Conservation (phyloP, 2,113 vertebrate species). For the Gallinago undulata region DNA sequence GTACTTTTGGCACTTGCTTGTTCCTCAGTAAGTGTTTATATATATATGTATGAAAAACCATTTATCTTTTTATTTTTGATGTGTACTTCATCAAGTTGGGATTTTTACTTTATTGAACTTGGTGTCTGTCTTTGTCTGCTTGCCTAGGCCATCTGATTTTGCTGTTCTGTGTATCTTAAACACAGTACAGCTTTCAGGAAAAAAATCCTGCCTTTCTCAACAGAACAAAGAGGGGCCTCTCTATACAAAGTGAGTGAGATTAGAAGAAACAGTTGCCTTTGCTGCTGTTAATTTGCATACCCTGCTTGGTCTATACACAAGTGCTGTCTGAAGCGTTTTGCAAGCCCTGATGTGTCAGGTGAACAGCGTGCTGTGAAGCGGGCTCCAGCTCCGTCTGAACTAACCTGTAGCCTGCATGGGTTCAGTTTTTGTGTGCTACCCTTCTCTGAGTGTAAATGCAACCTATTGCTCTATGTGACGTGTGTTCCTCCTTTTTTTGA, state of each 20-base stretch:
- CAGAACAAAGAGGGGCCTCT: conserved; percentile 36
- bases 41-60: neutral
- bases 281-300: conserved; percentile 16
- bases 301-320: neutral
- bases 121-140: neutral
- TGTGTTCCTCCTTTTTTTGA: neutral
- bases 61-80: neutral
- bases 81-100: neutral
- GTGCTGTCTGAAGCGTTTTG: neutral
- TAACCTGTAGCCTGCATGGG: fast-evolving
- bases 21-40: neutral
- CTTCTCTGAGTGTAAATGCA: neutral
- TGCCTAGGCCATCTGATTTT: conserved; percentile 19
- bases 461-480: neutral
- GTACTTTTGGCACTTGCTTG: neutral
- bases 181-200: conserved; percentile 2
- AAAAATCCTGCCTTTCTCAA: conserved; percentile 15
- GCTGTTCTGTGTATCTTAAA: neutral
- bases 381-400: neutral
- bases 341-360: neutral
- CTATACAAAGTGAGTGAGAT: conserved; percentile 1
- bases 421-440: fast-evolving
- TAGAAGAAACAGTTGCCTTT: conserved; percentile 44
- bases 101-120: conserved; percentile 1
- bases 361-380: neutral